phyloP scores from a whole-genome alignment of 2,888 invertebrate genomes.

The Cinara cedri region DNA sequence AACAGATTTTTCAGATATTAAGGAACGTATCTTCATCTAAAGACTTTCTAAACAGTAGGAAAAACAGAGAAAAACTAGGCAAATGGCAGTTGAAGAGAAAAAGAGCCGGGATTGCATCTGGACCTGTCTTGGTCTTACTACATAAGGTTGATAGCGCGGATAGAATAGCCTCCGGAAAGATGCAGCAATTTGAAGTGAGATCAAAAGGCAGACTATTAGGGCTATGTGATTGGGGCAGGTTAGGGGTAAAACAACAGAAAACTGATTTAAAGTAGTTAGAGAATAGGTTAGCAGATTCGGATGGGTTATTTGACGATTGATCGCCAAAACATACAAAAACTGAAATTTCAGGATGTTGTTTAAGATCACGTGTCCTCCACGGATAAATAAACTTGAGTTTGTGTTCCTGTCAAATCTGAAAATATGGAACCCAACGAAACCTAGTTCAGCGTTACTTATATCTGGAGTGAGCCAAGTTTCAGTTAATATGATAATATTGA shows the following conservation, averaged over 20 bases:
- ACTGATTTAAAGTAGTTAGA: slow-evolving; percentile 2
- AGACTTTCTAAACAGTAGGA: not conserved
- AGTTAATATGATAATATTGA: not conserved
- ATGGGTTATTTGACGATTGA: not conserved
- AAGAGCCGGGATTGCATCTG: slow-evolving; percentile 5
- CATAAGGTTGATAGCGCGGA: not conserved
- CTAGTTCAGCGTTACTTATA: slow-evolving; percentile 7
- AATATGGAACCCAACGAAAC: not conserved
- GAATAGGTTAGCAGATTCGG: slow-evolving; percentile 4
- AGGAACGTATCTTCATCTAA: not conserved
- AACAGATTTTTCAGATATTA: slow-evolving; percentile 17
- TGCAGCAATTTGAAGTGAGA: not conserved
- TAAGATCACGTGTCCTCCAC: slow-evolving; percentile 3
- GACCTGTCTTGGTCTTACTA: slow-evolving; percentile 6
- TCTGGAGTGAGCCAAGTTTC: slow-evolving; percentile 16
- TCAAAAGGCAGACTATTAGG: not conserved
- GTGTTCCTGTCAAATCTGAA: too few relatives aligned
- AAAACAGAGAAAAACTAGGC: not conserved
- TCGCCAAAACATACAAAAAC: not conserved
- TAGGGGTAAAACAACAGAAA: not conserved
- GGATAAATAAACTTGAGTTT: too few relatives aligned
- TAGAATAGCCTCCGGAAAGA: not conserved
- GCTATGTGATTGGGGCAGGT: not conserved
- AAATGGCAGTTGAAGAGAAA: slow-evolving; percentile 9
- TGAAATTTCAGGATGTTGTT: slow-evolving; percentile 6